Evolutionary conservation across 2,888 invertebrate genomes (phyloP).

Genomic region (Lasioglossum zephyrum): DNA sequence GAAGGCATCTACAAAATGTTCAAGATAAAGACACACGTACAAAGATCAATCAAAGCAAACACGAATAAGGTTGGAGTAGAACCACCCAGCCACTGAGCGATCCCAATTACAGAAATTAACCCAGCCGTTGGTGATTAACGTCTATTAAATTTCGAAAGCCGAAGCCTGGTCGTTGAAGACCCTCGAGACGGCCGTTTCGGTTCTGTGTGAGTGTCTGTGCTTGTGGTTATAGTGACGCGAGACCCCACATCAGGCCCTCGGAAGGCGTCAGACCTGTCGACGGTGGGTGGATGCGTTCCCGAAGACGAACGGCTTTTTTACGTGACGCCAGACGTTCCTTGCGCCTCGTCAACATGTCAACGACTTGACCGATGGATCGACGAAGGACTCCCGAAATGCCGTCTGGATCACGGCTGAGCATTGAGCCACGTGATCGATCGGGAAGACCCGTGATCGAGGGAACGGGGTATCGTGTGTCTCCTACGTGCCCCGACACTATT

Average conservation of each 20-base stretch:
- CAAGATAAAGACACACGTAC: neutral
- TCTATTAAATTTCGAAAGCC: constrained; percentile 46
- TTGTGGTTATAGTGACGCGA: constrained; percentile 11
- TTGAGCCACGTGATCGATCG: constrained; percentile 78
- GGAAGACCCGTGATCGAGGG: constrained; percentile 77
- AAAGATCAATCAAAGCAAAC: neutral
- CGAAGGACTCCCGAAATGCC: constrained; percentile 49
- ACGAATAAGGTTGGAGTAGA: neutral
- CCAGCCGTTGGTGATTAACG: constrained; percentile 36
- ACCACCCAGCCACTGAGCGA: neutral
- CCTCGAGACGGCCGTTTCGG: neutral
- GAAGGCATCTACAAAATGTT: too few species aligned
- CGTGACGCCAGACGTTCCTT: constrained; percentile 66
- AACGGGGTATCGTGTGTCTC: constrained; percentile 38
- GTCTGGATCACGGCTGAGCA: constrained; percentile 66
- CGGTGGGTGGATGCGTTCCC: constrained; percentile 66
- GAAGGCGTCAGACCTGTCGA: constrained; percentile 67
- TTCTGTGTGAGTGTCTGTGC: constrained; percentile 11
- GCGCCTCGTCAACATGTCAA: constrained; percentile 70
- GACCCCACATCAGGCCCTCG: constrained; percentile 48
- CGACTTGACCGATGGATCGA: constrained; percentile 75
- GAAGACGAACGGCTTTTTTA: constrained; percentile 75
- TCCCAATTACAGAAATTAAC: constrained; percentile 40
- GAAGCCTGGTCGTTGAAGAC: constrained; percentile 30
- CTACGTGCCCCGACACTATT: constrained; percentile 44